Evolutionary conservation across 2,797 vertebrate species (phyloP).

Genomic region (Uromys caudimaculatus): DNA sequence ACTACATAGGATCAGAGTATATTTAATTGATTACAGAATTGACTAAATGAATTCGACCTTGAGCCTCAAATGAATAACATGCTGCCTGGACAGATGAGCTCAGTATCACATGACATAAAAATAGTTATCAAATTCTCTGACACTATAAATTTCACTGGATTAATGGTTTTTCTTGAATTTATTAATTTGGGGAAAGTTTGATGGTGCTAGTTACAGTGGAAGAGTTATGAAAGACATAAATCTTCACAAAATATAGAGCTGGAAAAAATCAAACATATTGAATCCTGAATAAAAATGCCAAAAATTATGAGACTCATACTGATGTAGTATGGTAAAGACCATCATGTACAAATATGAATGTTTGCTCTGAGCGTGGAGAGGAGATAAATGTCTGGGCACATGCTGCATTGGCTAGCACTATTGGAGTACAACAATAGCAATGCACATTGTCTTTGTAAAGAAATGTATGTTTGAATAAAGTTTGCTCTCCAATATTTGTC

Average conservation of each 20-base stretch:
- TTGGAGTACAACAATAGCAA: not conserved
- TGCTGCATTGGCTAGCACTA: not conserved
- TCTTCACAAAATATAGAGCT: not conserved
- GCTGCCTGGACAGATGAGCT: not conserved
- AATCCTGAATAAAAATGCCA: not conserved
- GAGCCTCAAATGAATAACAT: not conserved
- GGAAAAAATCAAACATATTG: not conserved
- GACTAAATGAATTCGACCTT: not conserved
- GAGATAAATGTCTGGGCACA: not conserved
- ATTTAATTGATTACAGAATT: not conserved
- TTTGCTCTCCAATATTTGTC: not conserved
- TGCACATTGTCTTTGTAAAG: not conserved
- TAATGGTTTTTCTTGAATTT: conserved; percentile 19
- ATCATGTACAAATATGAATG: not conserved
- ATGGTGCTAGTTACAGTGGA: not conserved
- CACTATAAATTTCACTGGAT: not conserved
- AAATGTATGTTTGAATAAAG: not conserved
- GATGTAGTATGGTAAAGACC: not conserved
- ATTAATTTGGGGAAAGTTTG: not conserved
- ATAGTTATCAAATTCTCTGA: not conserved
- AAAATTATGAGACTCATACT: not conserved
- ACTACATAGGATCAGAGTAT: not conserved
- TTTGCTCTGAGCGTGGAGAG: not conserved
- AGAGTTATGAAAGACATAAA: not conserved
- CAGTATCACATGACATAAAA: not conserved